These are phyloP conservation scores for Archivesica marissinica DNA, from an alignment of 1,140 invertebrate genomes.

Conservation along the genomic window DNA sequence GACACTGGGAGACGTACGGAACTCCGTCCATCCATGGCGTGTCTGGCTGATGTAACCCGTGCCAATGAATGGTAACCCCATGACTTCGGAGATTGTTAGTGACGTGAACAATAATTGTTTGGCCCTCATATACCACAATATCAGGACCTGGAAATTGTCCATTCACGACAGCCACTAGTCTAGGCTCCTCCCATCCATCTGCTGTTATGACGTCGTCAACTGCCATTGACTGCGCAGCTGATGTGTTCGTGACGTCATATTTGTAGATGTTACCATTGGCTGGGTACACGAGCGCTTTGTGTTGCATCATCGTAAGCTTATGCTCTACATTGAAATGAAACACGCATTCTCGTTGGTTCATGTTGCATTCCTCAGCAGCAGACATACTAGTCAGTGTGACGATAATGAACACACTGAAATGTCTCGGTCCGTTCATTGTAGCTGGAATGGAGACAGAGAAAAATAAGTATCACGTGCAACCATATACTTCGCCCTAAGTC, in stretches of 20 bases:
- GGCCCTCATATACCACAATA: conserved; percentile 91
- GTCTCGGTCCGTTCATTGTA: not conserved
- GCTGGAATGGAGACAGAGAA: no score
- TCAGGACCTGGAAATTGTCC: conserved; percentile 77
- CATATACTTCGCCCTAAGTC: no score
- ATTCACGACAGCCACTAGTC: conserved; percentile 73
- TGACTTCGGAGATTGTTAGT: conserved; percentile 92
- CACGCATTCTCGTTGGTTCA: conserved; percentile 66
- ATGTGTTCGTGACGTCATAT: conserved; percentile 69
- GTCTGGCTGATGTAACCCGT: conserved; percentile 91
- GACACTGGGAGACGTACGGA: conserved; percentile 95
- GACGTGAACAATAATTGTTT: conserved; percentile 93
- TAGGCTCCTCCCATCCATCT: conserved; percentile 74
- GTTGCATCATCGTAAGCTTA: conserved; percentile 74
- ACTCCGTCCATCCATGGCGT: conserved; percentile 96
- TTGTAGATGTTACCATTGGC: conserved; percentile 72
- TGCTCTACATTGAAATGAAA: conserved; percentile 67
- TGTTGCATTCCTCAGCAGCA: conserved; percentile 28
- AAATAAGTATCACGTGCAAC: no score
- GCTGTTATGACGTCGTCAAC: conserved; percentile 71
- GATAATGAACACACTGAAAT: not conserved
- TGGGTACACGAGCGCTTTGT: conserved; percentile 60
- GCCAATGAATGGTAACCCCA: conserved; percentile 94
- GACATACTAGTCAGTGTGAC: not conserved
- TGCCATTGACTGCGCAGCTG: conserved; percentile 60